Percentiles rank a stretch among this genome's conserved stretches.
phyloP scores from a whole-genome alignment of 2,888 invertebrate species.

The Trissoscelio sp. region DNA sequence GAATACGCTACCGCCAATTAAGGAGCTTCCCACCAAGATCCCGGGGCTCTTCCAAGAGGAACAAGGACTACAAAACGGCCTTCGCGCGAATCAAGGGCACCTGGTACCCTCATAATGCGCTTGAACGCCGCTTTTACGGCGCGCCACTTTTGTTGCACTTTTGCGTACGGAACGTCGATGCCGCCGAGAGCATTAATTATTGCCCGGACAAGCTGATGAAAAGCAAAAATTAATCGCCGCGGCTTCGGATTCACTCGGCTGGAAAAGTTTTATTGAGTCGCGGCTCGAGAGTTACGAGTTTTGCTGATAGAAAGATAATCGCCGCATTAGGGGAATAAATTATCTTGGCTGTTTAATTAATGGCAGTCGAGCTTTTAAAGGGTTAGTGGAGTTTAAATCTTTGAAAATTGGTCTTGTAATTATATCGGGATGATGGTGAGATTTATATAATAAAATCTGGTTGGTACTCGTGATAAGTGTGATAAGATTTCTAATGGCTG shows the following conservation, averaged over 20 bases:
- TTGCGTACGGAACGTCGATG: slow-evolving; percentile 22
- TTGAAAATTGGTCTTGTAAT: neutral
- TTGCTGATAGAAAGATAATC: slow-evolving; percentile 27
- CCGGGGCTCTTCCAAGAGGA: slow-evolving; percentile 30
- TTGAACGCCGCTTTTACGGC: slow-evolving; percentile 12
- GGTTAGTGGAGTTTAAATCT: neutral
- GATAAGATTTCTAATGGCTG: neutral
- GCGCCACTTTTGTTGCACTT: slow-evolving; percentile 25
- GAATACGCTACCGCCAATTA: slow-evolving; percentile 79
- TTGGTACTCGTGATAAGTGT: neutral
- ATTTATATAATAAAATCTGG: neutral
- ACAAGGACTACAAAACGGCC: slow-evolving; percentile 54
- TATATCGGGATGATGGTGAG: neutral
- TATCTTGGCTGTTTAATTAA: neutral
- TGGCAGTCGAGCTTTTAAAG: neutral
- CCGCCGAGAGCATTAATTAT: slow-evolving; percentile 48
- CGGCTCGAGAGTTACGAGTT: slow-evolving; percentile 18
- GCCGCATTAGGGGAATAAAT: slow-evolving; percentile 5
- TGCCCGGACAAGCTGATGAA: slow-evolving; percentile 38
- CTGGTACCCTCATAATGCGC: slow-evolving; percentile 46
- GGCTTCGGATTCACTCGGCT: neutral
- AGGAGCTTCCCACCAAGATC: slow-evolving; percentile 67
- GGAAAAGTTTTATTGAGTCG: slow-evolving; percentile 27
- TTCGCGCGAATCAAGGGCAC: slow-evolving; percentile 65
- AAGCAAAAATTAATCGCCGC: slow-evolving; percentile 26